Evolutionary conservation across 23 tunicate species (phyloP).

Genomic region (Trididemnum miniatum): DNA sequence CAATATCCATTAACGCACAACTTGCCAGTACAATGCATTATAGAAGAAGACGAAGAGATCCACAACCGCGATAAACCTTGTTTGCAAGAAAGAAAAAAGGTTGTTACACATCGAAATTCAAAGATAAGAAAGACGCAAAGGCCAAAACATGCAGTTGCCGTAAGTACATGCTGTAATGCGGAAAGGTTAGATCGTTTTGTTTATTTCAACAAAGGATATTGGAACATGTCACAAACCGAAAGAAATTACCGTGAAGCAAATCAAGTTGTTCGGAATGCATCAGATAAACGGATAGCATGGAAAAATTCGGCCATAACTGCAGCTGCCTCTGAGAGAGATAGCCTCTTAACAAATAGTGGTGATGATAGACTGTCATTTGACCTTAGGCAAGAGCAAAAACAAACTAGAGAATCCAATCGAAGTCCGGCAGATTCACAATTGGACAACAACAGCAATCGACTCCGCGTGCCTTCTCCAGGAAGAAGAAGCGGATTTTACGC

Average conservation of each 20-base stretch:
- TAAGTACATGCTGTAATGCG: not conserved
- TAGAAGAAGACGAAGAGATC: too few species aligned
- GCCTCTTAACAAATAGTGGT: slow-evolving; percentile 37
- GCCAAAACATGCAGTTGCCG: not conserved
- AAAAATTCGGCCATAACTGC: slow-evolving; percentile 21
- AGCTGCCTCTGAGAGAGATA: slow-evolving; percentile 38
- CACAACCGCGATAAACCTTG: too few species aligned
- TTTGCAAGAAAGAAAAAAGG: not conserved
- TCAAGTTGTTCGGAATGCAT: slow-evolving; percentile 1
- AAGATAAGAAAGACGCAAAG: not conserved
- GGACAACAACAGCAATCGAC: slow-evolving; percentile 18
- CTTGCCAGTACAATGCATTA: too few species aligned
- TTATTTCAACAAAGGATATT: not conserved
- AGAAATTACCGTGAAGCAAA: not conserved
- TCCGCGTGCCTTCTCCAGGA: slow-evolving; percentile 50
- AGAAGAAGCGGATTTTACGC: slow-evolving; percentile 41
- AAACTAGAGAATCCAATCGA: not conserved
- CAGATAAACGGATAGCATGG: slow-evolving; percentile 32
- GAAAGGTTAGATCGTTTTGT: not conserved
- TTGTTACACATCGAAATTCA: not conserved
- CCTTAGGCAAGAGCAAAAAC: not conserved
- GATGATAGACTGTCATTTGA: slow-evolving; percentile 35
- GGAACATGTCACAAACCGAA: not conserved
- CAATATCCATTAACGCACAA: too few species aligned
- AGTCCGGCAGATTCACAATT: not conserved